These are phyloP conservation scores for Diaperis boleti DNA, from an alignment of 2,888 invertebrate genomes.

Conservation along the genomic window DNA sequence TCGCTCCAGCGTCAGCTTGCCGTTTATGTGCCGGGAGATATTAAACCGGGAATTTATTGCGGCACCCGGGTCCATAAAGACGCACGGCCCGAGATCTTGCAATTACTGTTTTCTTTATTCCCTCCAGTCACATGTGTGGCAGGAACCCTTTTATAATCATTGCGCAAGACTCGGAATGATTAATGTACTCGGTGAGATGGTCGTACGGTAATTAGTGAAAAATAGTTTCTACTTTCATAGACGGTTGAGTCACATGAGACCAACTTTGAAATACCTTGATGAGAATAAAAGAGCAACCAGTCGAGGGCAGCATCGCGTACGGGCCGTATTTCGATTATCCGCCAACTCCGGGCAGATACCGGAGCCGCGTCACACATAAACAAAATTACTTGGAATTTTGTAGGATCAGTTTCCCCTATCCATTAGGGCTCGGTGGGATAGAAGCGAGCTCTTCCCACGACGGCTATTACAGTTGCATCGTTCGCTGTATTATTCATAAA, in stretches of 20 bases:
- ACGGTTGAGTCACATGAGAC: not conserved
- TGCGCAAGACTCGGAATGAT: constrained; percentile 21
- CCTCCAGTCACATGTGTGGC: constrained; percentile 50
- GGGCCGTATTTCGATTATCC: constrained; percentile 58
- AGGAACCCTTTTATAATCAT: constrained; percentile 27
- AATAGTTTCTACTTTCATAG: not conserved
- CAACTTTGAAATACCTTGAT: constrained; percentile 49
- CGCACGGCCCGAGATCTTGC: constrained; percentile 56
- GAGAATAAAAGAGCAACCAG: constrained; percentile 47
- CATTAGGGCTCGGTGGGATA: constrained; percentile 51
- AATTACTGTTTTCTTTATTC: constrained; percentile 59
- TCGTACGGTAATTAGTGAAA: not conserved
- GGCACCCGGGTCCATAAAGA: constrained; percentile 58
- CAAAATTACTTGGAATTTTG: constrained; percentile 65
- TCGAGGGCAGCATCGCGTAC: constrained; percentile 48
- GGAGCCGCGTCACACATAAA: constrained; percentile 60
- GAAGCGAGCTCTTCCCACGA: constrained; percentile 50
- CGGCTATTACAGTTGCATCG: constrained; percentile 54
- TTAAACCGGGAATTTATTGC: constrained; percentile 66
- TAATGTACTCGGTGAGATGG: constrained; percentile 7
- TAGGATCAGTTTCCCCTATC: constrained; percentile 60
- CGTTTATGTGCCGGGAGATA: constrained; percentile 65
- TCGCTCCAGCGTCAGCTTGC: constrained; percentile 65
- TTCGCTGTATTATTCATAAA: constrained; percentile 56
- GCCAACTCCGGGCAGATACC: constrained; percentile 47